Conservation (phyloP, 2,113 vertebrate species). For the Penelope pileata region DNA sequence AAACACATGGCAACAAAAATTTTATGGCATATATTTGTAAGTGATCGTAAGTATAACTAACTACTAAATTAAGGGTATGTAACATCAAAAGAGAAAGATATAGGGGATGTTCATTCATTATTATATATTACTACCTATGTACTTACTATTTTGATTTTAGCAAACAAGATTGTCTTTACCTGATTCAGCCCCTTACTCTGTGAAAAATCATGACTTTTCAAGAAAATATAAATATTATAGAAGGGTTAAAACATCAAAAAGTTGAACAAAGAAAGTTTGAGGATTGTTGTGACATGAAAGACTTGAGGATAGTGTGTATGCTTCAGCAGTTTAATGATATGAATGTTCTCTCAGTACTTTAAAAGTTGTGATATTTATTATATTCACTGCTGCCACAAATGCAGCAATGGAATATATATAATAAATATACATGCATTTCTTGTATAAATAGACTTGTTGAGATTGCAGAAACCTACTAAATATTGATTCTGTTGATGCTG, state of each 20-base stretch:
- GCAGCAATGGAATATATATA: neutral
- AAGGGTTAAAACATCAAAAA: neutral
- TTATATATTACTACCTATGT: neutral
- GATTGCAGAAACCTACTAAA: neutral
- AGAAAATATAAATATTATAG: neutral
- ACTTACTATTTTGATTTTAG: neutral
- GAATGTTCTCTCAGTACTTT: neutral
- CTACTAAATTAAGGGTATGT: neutral
- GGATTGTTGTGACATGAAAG: neutral
- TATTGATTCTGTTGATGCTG: neutral
- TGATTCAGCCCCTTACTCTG: neutral
- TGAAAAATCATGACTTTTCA: neutral
- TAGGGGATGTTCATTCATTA: neutral
- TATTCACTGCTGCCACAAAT: neutral
- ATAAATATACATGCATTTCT: neutral
- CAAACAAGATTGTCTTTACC: neutral
- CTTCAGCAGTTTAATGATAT: neutral
- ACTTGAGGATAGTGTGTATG: neutral
- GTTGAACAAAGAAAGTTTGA: neutral
- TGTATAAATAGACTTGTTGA: neutral
- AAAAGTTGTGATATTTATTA: neutral
- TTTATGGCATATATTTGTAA: neutral
- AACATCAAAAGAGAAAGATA: neutral
- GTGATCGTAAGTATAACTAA: neutral
- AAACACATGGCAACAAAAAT: neutral